phyloP scores from a whole-genome alignment of 2,797 vertebrate species.

The Gobionotothen gibberifrons region DNA sequence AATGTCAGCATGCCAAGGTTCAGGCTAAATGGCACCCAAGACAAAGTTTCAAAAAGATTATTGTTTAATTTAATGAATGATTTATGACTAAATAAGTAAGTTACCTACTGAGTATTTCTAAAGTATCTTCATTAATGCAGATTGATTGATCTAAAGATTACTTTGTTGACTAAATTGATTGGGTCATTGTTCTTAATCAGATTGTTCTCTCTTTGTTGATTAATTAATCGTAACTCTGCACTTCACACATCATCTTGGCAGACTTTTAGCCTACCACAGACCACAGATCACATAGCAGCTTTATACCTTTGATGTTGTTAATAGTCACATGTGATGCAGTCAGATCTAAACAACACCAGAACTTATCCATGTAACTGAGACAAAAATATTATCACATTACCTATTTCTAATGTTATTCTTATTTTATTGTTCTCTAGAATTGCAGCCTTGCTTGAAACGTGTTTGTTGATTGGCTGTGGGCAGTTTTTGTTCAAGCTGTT shows the following conservation, averaged over 20 bases:
- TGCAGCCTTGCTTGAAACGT: neutral
- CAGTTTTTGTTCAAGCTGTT: neutral
- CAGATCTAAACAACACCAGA: constrained; percentile 13
- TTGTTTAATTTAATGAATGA: too few relatives aligned
- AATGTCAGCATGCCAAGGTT: neutral
- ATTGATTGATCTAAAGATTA: neutral
- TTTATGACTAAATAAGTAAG: too few relatives aligned
- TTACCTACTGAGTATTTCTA: neutral
- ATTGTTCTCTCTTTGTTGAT: constrained; percentile 31
- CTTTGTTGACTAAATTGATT: constrained; percentile 11
- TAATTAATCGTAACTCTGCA: constrained; percentile 16
- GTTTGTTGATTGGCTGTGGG: constrained; percentile 9
- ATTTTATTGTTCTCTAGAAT: too few relatives aligned
- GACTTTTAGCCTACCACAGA: constrained; percentile 15
- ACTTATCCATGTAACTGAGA: neutral
- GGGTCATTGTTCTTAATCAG: constrained; percentile 34
- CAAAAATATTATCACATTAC: neutral
- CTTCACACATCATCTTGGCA: constrained; percentile 48
- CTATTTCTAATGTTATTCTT: neutral
- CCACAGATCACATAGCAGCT: constrained; percentile 23
- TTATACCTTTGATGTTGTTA: constrained; percentile 13
- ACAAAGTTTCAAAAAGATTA: neutral
- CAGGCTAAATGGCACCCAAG: neutral
- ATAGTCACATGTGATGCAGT: constrained; percentile 13
- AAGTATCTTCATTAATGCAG: constrained; percentile 10